Conservation (phyloP, 2,888 invertebrate species). For the Melanotus villosus region DNA sequence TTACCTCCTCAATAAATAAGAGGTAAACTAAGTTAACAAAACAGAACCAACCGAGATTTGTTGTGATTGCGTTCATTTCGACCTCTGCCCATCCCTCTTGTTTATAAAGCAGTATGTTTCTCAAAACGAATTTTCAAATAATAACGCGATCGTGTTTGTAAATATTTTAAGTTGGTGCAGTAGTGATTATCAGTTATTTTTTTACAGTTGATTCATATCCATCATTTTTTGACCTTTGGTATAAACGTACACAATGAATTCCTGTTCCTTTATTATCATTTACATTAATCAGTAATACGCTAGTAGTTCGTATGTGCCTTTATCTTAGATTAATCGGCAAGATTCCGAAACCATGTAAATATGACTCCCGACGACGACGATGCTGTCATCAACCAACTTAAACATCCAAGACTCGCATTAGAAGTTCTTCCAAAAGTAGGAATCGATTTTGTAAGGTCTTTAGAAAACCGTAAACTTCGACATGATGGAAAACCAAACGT, state of each 20-base stretch:
- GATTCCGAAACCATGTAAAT: slow-evolving; percentile 23
- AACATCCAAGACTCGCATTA: slow-evolving; percentile 30
- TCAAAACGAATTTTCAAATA: slow-evolving; percentile 6
- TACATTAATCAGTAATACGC: too few species aligned
- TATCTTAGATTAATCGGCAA: not conserved
- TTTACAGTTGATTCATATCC: too few species aligned
- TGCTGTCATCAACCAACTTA: slow-evolving; percentile 37
- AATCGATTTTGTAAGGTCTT: slow-evolving; percentile 56
- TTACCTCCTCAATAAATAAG: not conserved
- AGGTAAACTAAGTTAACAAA: not conserved
- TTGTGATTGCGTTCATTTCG: slow-evolving; percentile 14
- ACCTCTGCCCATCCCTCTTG: slow-evolving; percentile 51
- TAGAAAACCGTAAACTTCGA: slow-evolving; percentile 57
- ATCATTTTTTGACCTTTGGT: too few species aligned
- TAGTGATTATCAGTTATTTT: not conserved
- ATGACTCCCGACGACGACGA: slow-evolving; percentile 47
- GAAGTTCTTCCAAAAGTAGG: slow-evolving; percentile 44
- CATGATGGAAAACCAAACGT: slow-evolving; percentile 30
- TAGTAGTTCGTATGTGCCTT: too few species aligned
- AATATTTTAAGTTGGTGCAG: not conserved
- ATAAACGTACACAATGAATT: too few species aligned
- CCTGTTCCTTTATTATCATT: too few species aligned
- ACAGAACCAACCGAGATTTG: not conserved
- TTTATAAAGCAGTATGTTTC: slow-evolving; percentile 41
- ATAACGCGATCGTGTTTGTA: not conserved